Base-by-base conservation (phyloP, 2,888 invertebrate genomes). In the Choristoneura rosaceana region DNA sequence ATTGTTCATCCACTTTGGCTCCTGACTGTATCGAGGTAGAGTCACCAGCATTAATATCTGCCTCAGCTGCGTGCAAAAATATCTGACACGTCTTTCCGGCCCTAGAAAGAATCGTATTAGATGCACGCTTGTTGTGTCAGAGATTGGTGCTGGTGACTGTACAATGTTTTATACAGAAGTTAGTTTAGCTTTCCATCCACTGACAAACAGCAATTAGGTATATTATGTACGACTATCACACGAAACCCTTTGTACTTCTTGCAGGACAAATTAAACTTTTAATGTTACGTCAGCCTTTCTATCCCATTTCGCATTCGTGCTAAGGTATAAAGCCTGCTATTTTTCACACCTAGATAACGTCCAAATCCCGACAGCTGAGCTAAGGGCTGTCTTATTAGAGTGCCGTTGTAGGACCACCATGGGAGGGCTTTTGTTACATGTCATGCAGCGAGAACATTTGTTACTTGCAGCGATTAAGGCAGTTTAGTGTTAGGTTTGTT, bases 321-420 rank as follows among this genome's bases (percentile, higher is more conserved):
- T 79, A 78, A 74, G 76, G 76, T 76, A 91, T 89, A 93, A 93
- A 91, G 88, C 87, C 81, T 79, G 87, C 88, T 80, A 93, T 93
- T 93, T 91, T 90, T 93, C 93, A 93, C 83, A 74, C 61, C 61
- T 79, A 84, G 92, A 93, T 93, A 93, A 90, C 85, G 90, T 91
- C 89, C 82, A 73, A 78, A 78, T 70, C 76, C 76, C 81, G 92
- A 92, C 91, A 90, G 89, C 75, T 86, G 84, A 87, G 86, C 84
- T 86, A 91, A 87, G 85, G 88, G 85, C 90, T 91, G 92, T 92
- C 92, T 83, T 89, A 90, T 91, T 91, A 90, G 85, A 89, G 84
- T 85, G 86, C 84, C 84, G 85, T 86, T 55, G 84, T 79, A 75
- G 83, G 93, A 93, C 93, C 93, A 93, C 93, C 93, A 80, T 77